Evolutionary conservation across 2,888 invertebrate species (phyloP), one percentile per base, ranked within the genome.

Genomic region (Ormyrus nitidulus): DNA sequence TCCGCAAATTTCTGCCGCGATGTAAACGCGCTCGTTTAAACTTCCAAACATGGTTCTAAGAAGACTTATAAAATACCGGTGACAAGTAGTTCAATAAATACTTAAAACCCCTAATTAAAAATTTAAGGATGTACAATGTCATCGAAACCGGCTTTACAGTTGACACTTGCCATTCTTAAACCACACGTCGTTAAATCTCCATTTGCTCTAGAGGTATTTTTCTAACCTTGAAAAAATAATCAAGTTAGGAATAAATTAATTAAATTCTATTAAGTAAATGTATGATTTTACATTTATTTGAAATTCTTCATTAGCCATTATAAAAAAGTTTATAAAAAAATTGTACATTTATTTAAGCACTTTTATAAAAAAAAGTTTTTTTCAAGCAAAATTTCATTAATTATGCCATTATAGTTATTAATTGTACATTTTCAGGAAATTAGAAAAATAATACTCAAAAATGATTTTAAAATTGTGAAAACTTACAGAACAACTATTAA

Each of bases 111-210:
- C 58, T 34, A 66, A 68, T 5, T 3, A 58, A 53, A 51, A 4
- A 54, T 48, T 54, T 58, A 34, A 73, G 13, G 11, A 81, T 77
- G 77, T 34, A 81, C 8, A 66, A 87, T 87, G 87, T 83, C 78
- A 84, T 80, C 85, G 58, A 84, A 78, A 80, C 80, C 84, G 75
- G 76, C 82, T 76, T 85, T 90, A 10, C 85, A 97, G 91, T 91
- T 97, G 86, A 97, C 98, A 44, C 91, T 98, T 84, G 97, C 97
- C 5, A 94, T 98, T 83, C 92, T 98, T 80, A 98, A 98, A 89
- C 98, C 98, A 6, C 97, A 97, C 88, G 93, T 96, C 56, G 92
- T 96, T 2, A 95, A 95, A 87, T 95, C 96, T 88, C 96, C 96
- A 0, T 92, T 94, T 81, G 94, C 94, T 5, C 89, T 95, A 11